Evolutionary conservation across 2,797 vertebrate genomes (phyloP), one percentile per base, ranked within the genome.

Genomic region (Lophura swinhoii): DNA sequence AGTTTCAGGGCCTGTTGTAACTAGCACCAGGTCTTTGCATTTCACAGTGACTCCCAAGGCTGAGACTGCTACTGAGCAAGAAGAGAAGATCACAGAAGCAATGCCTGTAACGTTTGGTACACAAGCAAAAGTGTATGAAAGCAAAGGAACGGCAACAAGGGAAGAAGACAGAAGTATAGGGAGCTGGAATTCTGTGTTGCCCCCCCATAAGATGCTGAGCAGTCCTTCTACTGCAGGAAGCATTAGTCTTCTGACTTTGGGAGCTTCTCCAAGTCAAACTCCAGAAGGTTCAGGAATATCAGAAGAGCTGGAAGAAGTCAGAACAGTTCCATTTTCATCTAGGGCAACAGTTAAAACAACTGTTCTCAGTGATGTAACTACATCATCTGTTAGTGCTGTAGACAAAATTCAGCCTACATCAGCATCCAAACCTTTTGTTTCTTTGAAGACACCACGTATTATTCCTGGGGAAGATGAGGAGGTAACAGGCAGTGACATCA

Each of bases 261-360:
- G 75, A 82, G 62, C 88, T 74, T 77, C 94, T 64, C 66, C 94
- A 90, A 93, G 88, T 71, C 91, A 95, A 9, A 71, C n/a, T 77
- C 66, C 84, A n/a, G 91, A 97, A 96, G 97, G 97, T 22, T 98
- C 98, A 73, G 97, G 97, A 85, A 74, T 96, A 78, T 96, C 96
- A 15, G 96, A 97, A 88, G 96, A 94, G 43, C 79, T 90, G 48
- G 72, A 79, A 94, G 82, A 88, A 85, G 95, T 86, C 33, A 90
- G 94, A 77, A 53, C 86, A 21, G 53, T 87, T 90, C 16, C 93
- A 33, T 90, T 95, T 94, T 86, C 81, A 84, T 48, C 78, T 68
- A 84, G 46, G 43, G 69, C 63, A 44, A 94, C 96, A 74, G 82
- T 79, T 6, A 93, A 95, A 87, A 22, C 93, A 37, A 76, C 24